Evolutionary conservation across 2,888 invertebrate genomes (phyloP).

Genomic region (Gymnocheta viridis): DNA sequence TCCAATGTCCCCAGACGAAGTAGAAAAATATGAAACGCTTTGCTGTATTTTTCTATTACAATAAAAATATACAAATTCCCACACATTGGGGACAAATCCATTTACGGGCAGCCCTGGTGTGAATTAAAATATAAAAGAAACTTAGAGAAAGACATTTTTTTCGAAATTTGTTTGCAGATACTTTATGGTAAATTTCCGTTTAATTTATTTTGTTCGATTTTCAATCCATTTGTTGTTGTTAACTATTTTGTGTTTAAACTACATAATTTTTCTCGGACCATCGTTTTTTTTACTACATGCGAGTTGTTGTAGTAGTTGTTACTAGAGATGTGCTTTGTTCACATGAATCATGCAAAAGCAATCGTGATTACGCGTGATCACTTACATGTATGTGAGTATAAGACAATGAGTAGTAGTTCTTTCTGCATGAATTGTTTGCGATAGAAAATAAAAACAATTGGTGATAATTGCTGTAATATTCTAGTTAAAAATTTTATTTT

Average conservation of each 20-base stretch:
- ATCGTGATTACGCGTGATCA: neutral
- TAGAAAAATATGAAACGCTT: neutral
- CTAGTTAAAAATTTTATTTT: too few species aligned
- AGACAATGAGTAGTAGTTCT: neutral
- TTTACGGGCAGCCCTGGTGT: too few species aligned
- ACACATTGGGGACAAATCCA: too few species aligned
- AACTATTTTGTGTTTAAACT: neutral
- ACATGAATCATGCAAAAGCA: neutral
- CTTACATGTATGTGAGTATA: neutral
- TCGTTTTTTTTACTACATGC: neutral
- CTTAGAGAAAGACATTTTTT: too few species aligned
- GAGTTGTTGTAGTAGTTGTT: too few species aligned
- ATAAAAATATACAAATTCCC: too few species aligned
- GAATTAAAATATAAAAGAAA: too few species aligned
- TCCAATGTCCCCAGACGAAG: too few species aligned
- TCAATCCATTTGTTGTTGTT: neutral
- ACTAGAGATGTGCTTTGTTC: neutral
- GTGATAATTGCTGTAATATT: too few species aligned
- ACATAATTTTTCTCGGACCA: neutral
- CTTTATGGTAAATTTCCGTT: constrained; percentile 13
- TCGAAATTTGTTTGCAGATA: neutral
- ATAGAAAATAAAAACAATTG: too few species aligned
- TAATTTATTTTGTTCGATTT: neutral
- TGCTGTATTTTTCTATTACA: too few species aligned
- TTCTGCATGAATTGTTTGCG: too few species aligned